A percentile compares a stretch with the other conserved stretches of the same genome.
These are phyloP conservation scores for Hippolais icterina DNA, from an alignment of 2,113 vertebrate genomes.

Conservation along the genomic window DNA sequence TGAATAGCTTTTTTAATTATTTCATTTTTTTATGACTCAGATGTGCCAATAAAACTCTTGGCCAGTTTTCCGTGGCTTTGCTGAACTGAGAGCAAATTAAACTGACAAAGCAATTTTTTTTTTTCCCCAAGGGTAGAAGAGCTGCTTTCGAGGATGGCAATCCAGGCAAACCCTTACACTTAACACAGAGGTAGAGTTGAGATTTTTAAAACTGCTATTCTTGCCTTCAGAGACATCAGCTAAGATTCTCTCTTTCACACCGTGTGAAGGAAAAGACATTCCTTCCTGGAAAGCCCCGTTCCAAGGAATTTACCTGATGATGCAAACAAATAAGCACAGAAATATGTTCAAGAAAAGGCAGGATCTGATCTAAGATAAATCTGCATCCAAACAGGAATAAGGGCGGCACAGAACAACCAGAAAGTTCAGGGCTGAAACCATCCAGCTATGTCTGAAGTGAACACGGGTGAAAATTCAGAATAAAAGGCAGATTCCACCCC, in stretches of 20 bases:
- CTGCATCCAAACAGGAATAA: background rate
- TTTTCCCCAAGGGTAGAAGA: background rate
- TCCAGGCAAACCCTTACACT: background rate
- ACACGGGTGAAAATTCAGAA: background rate
- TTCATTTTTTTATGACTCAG: background rate
- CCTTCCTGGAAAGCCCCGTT: background rate
- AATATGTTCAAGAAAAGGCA: background rate
- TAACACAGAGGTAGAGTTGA: background rate
- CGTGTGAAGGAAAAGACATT: background rate
- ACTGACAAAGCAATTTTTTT: background rate
- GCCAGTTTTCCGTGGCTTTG: background rate
- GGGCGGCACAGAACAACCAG: background rate
- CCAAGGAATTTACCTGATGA: background rate
- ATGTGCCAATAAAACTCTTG: slow-evolving; percentile 28
- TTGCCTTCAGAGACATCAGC: background rate
- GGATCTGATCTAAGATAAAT: background rate
- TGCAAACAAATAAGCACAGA: background rate
- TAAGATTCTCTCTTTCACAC: background rate
- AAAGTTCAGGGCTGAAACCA: background rate
- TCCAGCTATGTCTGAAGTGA: background rate
- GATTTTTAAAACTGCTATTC: background rate
- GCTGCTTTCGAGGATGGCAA: background rate
- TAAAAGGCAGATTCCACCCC: background rate
- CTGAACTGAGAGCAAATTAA: background rate
- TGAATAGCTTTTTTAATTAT: background rate